A percentile compares a stretch with the other conserved stretches of the same genome.
Evolutionary conservation across 2,113 vertebrate species (phyloP).

Genomic region (Rhinopomastus cyanomelas): DNA sequence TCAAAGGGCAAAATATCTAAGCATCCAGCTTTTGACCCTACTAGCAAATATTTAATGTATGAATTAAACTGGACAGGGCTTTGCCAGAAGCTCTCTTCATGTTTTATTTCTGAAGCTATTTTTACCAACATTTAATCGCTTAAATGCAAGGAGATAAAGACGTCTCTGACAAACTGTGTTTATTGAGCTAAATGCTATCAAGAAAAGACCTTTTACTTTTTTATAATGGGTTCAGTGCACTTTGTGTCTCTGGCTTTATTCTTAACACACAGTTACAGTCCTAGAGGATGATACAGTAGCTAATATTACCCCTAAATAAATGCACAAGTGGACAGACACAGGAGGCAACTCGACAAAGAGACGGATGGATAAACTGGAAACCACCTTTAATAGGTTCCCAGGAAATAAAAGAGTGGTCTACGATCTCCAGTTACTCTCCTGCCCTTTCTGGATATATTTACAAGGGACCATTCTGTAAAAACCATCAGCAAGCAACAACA

Average conservation of each 20-base stretch:
- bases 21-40: conserved; percentile 73
- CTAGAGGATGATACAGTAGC: conserved; percentile 50
- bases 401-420: conserved; percentile 40
- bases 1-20: conserved; percentile 78
- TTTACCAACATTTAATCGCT: conserved; percentile 73
- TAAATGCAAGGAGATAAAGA: conserved; percentile 74
- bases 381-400: conserved; percentile 30
- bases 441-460: conserved; percentile 56
- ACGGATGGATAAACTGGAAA: conserved; percentile 19
- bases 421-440: conserved; percentile 37
- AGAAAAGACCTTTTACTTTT: conserved; percentile 67
- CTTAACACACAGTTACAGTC: conserved; percentile 31
- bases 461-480: conserved; percentile 40
- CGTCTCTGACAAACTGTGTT: conserved; percentile 70
- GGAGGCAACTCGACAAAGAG: conserved; percentile 59
- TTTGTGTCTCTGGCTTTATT: conserved; percentile 49
- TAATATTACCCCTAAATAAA: conserved; percentile 51
- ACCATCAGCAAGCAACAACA: conserved; percentile 32
- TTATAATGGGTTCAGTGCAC: conserved; percentile 47
- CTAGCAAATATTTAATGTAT: conserved; percentile 78
- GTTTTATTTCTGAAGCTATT: conserved; percentile 74
- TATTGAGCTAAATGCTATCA: conserved; percentile 74
- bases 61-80: conserved; percentile 76
- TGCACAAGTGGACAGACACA: conserved; percentile 42
- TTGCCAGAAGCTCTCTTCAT: conserved; percentile 70